phyloP scores from a whole-genome alignment of 2,797 vertebrate genomes.

The Enteromius trimaculatus region DNA sequence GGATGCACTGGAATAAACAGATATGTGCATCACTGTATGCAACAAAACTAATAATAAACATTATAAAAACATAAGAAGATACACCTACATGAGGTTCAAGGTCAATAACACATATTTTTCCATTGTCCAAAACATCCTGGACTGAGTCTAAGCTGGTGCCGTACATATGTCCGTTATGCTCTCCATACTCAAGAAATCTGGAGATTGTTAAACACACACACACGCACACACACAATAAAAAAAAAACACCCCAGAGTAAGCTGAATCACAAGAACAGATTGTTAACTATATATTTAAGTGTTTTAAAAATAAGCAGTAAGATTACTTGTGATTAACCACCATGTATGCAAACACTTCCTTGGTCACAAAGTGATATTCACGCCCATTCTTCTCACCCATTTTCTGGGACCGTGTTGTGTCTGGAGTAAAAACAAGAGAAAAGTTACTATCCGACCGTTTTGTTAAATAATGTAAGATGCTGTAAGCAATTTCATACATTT shows the following conservation, averaged over 20 bases:
- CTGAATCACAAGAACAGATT: not conserved
- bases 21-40: constrained; percentile 6
- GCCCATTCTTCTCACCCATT: constrained; percentile 84
- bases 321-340: constrained; percentile 87
- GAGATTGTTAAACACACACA: not conserved
- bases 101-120: constrained; percentile 87
- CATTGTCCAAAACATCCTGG: constrained; percentile 78
- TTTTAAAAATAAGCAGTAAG: not conserved
- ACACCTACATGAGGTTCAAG: constrained; percentile 86
- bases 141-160: constrained; percentile 87
- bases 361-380: constrained; percentile 90
- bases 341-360: constrained; percentile 91
- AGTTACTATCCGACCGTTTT: not conserved
- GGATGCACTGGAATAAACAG: constrained; percentile 77
- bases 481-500: not conserved
- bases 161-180: constrained; percentile 84
- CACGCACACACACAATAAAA: too few relatives aligned
- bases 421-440: constrained; percentile 59
- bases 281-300: not conserved
- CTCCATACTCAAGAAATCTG: constrained; percentile 91
- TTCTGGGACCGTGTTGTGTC: constrained; percentile 89
- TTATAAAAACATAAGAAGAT: not conserved
- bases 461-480: not conserved
- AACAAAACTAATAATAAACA: not conserved
- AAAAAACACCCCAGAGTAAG: not conserved